Percentiles rank a stretch among this genome's conserved stretches.
phyloP scores from a whole-genome alignment of 2,888 invertebrate species.

The Cetonia aurata region DNA sequence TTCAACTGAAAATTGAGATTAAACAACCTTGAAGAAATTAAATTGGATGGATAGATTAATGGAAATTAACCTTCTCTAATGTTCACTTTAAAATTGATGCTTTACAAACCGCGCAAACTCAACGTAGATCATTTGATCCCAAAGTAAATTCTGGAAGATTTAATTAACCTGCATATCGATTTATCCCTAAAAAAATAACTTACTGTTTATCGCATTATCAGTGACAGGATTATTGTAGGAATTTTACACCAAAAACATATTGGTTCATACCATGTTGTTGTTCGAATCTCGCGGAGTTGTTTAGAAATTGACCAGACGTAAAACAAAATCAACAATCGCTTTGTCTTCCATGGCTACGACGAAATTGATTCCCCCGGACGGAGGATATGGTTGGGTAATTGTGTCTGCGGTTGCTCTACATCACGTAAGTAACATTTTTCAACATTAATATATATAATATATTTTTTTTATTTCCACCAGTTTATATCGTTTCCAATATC shows the following conservation, averaged over 20 bases:
- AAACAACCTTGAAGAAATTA: no score
- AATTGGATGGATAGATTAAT: no score
- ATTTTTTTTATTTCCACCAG: conserved; percentile 52
- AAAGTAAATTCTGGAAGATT: conserved; percentile 14
- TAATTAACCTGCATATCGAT: conserved; percentile 4
- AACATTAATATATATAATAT: not conserved
- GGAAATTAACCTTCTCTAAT: no score
- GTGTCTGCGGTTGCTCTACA: conserved; percentile 65
- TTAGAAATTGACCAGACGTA: not conserved
- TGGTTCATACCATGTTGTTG: not conserved
- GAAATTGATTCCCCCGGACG: conserved; percentile 65
- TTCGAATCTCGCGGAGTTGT: not conserved
- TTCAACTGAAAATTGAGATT: no score
- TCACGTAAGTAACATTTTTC: conserved; percentile 63
- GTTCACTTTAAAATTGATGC: not conserved
- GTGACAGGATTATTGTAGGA: conserved; percentile 4
- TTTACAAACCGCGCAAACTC: no score
- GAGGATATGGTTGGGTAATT: conserved; percentile 69
- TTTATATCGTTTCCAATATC: conserved; percentile 65
- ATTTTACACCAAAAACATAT: not conserved
- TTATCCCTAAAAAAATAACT: conserved; percentile 1
- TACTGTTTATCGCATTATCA: conserved; percentile 30
- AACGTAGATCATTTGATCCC: not conserved
- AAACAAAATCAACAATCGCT: not conserved
- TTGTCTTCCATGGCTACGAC: conserved; percentile 15